Conservation (phyloP, 1,140 invertebrate species). For the Globodera rostochiensis region DNA sequence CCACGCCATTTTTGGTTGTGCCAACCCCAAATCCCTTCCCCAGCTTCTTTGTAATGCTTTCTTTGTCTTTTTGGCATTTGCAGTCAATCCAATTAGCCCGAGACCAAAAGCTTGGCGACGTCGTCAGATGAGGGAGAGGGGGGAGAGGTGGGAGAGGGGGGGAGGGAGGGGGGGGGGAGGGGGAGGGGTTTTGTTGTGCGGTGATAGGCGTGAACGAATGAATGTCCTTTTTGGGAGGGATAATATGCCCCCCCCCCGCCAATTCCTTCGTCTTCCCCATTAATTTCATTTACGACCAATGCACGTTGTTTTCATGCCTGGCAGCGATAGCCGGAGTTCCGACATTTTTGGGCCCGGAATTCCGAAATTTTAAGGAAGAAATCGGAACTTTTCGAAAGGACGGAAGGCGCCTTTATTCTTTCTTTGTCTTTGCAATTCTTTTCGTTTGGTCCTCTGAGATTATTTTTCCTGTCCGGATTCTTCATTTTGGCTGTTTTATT, state of each 20-base stretch:
- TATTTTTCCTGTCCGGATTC: not conserved
- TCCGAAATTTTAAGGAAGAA: too few species aligned
- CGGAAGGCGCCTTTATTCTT: not conserved
- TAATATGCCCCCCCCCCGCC: not conserved
- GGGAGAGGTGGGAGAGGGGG: too few species aligned
- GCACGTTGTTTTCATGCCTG: too few species aligned
- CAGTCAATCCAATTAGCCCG: not conserved
- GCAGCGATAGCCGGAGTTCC: too few species aligned
- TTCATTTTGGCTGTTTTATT: not conserved
- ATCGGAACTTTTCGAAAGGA: too few species aligned
- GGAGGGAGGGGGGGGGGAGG: too few species aligned
- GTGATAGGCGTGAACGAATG: not conserved
- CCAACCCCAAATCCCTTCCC: not conserved
- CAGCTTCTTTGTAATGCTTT: not conserved
- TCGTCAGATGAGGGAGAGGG: not conserved
- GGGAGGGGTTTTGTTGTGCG: too few species aligned
- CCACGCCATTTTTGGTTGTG: too few species aligned
- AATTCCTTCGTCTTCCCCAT: not conserved
- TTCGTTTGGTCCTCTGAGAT: not conserved
- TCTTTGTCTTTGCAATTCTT: not conserved
- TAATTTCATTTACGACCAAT: not conserved
- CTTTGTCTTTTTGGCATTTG: not conserved
- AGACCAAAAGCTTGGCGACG: not conserved
- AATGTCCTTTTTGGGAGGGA: not conserved
- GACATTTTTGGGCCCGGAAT: too few species aligned